These are phyloP conservation scores for Ceratotherium simum DNA, from an alignment of 2,113 vertebrate genomes.

Conservation along the genomic window DNA sequence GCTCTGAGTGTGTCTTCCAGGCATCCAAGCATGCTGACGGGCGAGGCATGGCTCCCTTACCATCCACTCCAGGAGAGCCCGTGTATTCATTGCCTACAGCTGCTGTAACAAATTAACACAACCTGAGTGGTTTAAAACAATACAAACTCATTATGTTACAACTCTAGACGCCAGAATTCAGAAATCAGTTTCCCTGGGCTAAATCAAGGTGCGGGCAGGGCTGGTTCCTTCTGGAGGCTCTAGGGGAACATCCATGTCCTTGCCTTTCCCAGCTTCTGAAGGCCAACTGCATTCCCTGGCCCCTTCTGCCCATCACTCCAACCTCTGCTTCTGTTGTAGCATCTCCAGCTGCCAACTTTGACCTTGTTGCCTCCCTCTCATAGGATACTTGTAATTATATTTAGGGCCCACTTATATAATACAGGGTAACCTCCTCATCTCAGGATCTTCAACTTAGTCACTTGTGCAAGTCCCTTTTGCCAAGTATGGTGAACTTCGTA, in stretches of 20 bases:
- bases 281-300: too few relatives aligned
- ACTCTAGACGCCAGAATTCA: not conserved
- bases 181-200: not conserved
- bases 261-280: not conserved
- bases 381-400: too few relatives aligned
- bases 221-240: not conserved
- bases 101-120: not conserved
- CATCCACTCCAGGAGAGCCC: accelerated
- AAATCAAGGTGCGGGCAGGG: too few relatives aligned
- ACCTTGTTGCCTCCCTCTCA: not conserved
- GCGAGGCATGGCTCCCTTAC: accelerated
- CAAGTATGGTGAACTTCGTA: not conserved
- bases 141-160: not conserved
- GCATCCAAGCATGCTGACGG: too few relatives aligned
- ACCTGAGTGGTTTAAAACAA: not conserved
- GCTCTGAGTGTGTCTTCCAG: not conserved
- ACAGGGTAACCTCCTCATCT: not conserved
- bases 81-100: not conserved
- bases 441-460: not conserved
- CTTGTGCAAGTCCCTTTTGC: not conserved
- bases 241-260: too few relatives aligned
- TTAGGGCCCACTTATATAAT: not conserved
- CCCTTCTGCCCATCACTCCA: too few relatives aligned
- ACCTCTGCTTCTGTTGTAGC: not conserved
- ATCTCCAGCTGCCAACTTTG: not conserved